phyloP scores from a whole-genome alignment of 2,113 vertebrate species.

The Nipponia nippon region DNA sequence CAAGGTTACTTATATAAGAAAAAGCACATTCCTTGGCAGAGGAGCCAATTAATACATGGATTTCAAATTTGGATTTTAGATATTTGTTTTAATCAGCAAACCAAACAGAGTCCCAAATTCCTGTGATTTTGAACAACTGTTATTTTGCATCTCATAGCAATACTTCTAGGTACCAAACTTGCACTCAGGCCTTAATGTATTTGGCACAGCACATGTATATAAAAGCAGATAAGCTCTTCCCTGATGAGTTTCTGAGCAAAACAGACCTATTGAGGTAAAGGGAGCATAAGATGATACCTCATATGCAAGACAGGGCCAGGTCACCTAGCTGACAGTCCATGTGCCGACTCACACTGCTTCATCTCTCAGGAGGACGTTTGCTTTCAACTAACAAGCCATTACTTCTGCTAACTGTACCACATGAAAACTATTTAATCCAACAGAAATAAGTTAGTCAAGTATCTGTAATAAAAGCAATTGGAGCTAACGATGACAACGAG shows the following conservation, averaged over 20 bases:
- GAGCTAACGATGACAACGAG: background rate
- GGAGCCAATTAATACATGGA: background rate
- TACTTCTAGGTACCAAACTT: background rate
- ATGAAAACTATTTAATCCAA: background rate
- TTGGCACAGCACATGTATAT: background rate
- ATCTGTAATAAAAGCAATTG: background rate
- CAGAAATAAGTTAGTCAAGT: background rate
- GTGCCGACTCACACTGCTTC: rapidly evolving
- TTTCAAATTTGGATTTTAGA: background rate
- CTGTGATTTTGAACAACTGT: background rate
- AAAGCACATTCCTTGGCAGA: background rate
- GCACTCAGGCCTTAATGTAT: background rate
- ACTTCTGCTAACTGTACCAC: background rate
- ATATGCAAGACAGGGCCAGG: background rate
- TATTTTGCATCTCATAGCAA: background rate
- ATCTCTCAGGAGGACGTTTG: background rate
- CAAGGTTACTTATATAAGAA: background rate
- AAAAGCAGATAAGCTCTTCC: background rate
- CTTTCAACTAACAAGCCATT: background rate
- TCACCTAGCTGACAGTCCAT: rapidly evolving
- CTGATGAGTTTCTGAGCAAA: background rate
- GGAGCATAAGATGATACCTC: background rate
- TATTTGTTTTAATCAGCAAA: background rate
- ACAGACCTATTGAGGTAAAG: background rate
- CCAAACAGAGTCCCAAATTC: background rate